phyloP scores from a whole-genome alignment of 2,888 invertebrate species.

The Crematogaster levior region DNA sequence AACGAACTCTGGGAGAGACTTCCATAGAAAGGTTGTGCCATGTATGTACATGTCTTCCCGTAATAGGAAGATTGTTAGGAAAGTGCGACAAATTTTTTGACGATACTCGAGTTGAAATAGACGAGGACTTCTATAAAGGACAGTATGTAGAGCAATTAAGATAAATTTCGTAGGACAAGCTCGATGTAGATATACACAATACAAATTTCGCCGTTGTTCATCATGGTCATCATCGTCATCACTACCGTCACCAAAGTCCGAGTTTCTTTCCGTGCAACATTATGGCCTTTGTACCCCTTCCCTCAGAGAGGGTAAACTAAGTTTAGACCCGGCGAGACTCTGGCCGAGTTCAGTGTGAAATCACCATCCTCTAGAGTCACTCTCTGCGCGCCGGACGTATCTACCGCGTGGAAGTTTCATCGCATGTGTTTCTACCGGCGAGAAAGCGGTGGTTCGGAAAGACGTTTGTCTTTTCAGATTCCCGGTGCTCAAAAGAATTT shows the following conservation, averaged over 20 bases:
- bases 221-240: not conserved
- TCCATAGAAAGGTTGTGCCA: not conserved
- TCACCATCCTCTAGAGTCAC: constrained; percentile 75
- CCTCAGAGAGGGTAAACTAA: constrained; percentile 74
- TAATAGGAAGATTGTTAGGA: not conserved
- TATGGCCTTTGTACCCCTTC: constrained; percentile 50
- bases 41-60: not conserved
- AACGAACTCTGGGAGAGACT: not conserved
- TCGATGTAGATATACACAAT: not conserved
- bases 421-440: not conserved
- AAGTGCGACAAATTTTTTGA: not conserved
- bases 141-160: not conserved
- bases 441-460: not conserved
- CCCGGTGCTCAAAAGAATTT: not conserved
- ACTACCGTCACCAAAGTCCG: constrained; percentile 2
- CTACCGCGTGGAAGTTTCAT: not conserved
- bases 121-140: not conserved
- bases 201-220: not conserved
- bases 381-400: constrained; percentile 68
- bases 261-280: not conserved
- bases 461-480: not conserved
- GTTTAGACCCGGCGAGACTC: constrained; percentile 79
- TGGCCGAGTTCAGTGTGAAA: constrained; percentile 77
- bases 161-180: constrained; percentile 18
- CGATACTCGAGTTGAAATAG: not conserved